Conservation (phyloP, 2,113 vertebrate genomes). For the Epinephelus lanceolatus region DNA sequence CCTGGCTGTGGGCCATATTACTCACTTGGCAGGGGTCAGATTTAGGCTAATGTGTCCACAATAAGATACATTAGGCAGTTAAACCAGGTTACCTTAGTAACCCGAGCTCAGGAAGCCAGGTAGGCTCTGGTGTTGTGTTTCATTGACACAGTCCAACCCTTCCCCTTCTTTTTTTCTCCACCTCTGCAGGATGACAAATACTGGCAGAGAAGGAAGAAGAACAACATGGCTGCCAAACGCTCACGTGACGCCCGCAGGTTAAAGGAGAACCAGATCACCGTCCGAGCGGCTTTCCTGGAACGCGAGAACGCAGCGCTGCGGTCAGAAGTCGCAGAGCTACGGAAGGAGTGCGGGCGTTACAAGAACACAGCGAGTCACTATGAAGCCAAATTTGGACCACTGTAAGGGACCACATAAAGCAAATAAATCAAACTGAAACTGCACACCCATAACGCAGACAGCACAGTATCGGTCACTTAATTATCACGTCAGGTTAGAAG, state of each 20-base stretch:
- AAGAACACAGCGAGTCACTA: constrained; percentile 91
- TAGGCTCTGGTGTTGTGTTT: neutral
- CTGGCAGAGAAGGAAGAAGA: constrained; percentile 96
- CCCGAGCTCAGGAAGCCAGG: neutral
- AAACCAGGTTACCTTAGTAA: neutral
- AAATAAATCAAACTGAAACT: neutral
- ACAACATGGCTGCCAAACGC: constrained; percentile 95
- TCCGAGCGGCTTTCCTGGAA: constrained; percentile 96
- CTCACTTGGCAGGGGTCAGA: neutral
- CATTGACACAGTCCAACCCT: neutral
- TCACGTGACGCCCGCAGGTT: constrained; percentile 94
- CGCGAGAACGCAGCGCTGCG: constrained; percentile 94
- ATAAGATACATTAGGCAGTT: neutral
- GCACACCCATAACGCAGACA: neutral
- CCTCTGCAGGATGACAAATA: constrained; percentile 92
- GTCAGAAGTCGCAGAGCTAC: constrained; percentile 93
- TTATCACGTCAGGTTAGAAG: constrained; percentile 15
- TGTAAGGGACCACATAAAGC: constrained; percentile 86
- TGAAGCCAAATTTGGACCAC: constrained; percentile 90
- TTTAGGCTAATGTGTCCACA: neutral
- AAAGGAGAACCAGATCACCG: constrained; percentile 98
- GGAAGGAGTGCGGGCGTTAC: constrained; percentile 92
- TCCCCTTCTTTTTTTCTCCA: neutral
- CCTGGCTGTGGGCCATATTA: constrained; percentile 22
- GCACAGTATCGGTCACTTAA: constrained; percentile 5